phyloP scores from a whole-genome alignment of 2,888 invertebrate genomes.

The Aphidius colemani region DNA sequence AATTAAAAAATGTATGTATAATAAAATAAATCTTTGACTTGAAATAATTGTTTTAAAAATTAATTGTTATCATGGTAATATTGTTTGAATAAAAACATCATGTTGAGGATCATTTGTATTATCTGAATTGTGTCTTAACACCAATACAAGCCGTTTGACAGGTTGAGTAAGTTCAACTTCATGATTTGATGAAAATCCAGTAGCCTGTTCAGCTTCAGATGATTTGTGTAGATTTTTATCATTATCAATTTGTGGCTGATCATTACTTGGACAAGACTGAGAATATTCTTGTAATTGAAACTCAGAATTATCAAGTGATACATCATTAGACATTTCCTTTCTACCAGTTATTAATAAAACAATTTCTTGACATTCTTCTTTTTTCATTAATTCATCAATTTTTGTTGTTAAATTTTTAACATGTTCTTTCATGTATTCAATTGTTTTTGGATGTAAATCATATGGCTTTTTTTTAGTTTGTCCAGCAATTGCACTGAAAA shows the following conservation, averaged over 20 bases:
- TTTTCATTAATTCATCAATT: constrained; percentile 27
- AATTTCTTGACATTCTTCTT: constrained; percentile 30
- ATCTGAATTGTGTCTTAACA: no score
- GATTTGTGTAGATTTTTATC: neutral
- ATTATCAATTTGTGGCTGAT: neutral
- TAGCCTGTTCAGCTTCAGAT: constrained; percentile 6
- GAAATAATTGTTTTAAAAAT: no score
- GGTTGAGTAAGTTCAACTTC: neutral
- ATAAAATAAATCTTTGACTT: constrained; percentile 8
- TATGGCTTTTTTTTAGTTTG: constrained; percentile 34
- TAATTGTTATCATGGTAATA: no score
- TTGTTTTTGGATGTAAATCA: constrained; percentile 32
- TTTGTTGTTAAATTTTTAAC: constrained; percentile 26
- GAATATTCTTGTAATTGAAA: no score
- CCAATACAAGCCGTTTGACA: no score
- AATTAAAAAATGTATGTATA: no score
- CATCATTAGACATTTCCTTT: no score
- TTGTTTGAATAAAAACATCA: no score
- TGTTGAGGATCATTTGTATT: no score
- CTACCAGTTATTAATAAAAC: constrained; percentile 44
- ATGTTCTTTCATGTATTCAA: constrained; percentile 33
- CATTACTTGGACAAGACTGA: no score
- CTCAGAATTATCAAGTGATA: no score
- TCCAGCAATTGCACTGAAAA: constrained; percentile 41
- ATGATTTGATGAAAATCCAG: constrained; percentile 6